Evolutionary conservation across 2,888 invertebrate species (phyloP), one percentile per base, ranked within the genome.

Genomic region (Tipula helvola): DNA sequence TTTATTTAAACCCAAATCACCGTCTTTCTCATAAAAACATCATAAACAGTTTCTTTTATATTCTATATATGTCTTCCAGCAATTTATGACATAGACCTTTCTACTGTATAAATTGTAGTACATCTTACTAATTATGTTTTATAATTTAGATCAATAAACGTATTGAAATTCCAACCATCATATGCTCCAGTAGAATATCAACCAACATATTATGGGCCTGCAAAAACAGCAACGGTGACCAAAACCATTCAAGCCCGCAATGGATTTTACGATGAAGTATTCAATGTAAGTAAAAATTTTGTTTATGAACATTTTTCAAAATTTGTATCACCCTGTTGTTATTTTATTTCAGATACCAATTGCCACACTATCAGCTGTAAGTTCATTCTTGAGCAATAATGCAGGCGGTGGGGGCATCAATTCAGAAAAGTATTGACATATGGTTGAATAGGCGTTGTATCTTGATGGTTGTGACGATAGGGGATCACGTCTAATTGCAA

Each of bases 281-380:
- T 95, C 88, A 94, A 94, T 89, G 95, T 94, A 90, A 93, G 93
- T 92, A 57, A 12, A 16, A 57, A 2, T 36, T 83, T 57, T 84
- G 12, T 47, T 36, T 44, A 36, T 28, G 3, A 39, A 39, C 5
- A 7, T 39, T 28, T 28, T 39, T 7, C 3, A 39, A n/a, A 0
- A 39, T 39, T 39, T 5, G 39, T 39, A 39, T 7, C 5, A 39
- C 5, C 5, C 39, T 39, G 39, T 39, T 39, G 5, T 39, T 39
- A 52, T 47, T 13, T 83, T 36, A 10, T 92, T 92, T 88, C 91
- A 95, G 95, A 95, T 95, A 88, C 95, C 95, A 87, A 94, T 95
- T 89, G 93, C 94, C 86, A 94, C 95, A 0, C 90, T 95, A 87
- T 93, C 93, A 52, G 95, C 95, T 10, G 95, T 95, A 1, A 95